Evolutionary conservation across 1,140 invertebrate species (phyloP), one percentile per base, ranked within the genome.

Genomic region (Heliconius hewitsoni): DNA sequence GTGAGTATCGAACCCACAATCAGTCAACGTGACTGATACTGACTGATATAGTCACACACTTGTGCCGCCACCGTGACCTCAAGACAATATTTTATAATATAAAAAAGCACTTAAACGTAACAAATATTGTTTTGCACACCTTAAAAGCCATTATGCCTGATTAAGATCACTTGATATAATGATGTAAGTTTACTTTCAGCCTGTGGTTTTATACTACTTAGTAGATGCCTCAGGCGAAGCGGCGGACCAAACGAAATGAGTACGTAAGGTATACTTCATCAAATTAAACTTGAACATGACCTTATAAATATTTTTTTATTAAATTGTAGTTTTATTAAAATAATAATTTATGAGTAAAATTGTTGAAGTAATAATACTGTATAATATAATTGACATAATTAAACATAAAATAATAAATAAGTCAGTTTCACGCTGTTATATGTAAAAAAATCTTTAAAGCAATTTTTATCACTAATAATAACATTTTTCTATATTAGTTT

Each of bases 121-220:
- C 72, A 52, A 23, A 60, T 60, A 72, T 72, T 39, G 23, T 55
- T 50, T 71, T 23, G 66, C 77, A 19, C 72, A 78, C 72, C 77
- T 78, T 78, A 16, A 74, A 66, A 74, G 77, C 55, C 77, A 78
- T 78, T 57, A n/a, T 60, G 57, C 57, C n/a, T 23, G 57, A 60
- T 60, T 60, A 23, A 60, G 57, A 60, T 23, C 57, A 60, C 57
- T 60, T 60, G 57, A 27, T 60, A 60, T 60, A 4, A 60, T 60
- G 57, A 60, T 60, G 23, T 16, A 46, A 23, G n/a, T 23, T 60
- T 60, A 60, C n/a, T 60, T 60, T 11, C 9, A 60, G 57, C 9
- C 3, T 13, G 57, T 60, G 57, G 57, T 23, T 60, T 60, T 60
- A 60, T 60, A 60, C 57, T 60, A 60, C 57, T 60, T 60, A 23